Evolutionary conservation across 2,888 invertebrate genomes (phyloP), one percentile per base, ranked within the genome.

Genomic region (Agelastica alni): DNA sequence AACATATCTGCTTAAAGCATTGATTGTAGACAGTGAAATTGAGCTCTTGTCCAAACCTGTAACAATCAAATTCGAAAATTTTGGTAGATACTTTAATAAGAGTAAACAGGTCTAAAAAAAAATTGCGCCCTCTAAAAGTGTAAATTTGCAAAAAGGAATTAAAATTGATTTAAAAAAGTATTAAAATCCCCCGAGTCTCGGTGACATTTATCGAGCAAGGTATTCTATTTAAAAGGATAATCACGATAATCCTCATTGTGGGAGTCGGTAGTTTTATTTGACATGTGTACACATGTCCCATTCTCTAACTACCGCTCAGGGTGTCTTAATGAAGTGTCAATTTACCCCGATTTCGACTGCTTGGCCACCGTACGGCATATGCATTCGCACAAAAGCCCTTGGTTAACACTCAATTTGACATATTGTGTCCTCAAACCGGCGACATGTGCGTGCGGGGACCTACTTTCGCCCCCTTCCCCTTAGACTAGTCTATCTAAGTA

Each of bases 341-440:
- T 76, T 75, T 75, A 73, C 74, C 66, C 64, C 68, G 65, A 69
- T 71, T 68, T 64, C 60, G 63, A 55, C 58, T 43, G 54, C 63
- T 71, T 34, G 39, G 31, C 26, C 39, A n/a, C 52, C 31, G 42
- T 46, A 36, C 37, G 55, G 66, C 74, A 74, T 74, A 74, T 74
- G 74, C 64, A 61, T 46, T 32, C 12, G 32, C 34, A 61, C 58
- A 61, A 60, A 51, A 49, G 53, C 49, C 32, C 41, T 51, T 37
- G 61, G 75, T 76, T 76, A 73, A 76, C 76, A 75, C 76, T 75
- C 77, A 76, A 76, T 77, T 77, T 77, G 75, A 70, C 75, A 73
- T 75, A 76, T 76, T 76, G 76, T 75, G 59, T 53, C 42, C 51
- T 54, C 52, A 46, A n/a, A 47, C 51, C 16, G 46, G 57, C 51